Conservation (phyloP, 2,888 invertebrate species). For the Ophion costatus region DNA sequence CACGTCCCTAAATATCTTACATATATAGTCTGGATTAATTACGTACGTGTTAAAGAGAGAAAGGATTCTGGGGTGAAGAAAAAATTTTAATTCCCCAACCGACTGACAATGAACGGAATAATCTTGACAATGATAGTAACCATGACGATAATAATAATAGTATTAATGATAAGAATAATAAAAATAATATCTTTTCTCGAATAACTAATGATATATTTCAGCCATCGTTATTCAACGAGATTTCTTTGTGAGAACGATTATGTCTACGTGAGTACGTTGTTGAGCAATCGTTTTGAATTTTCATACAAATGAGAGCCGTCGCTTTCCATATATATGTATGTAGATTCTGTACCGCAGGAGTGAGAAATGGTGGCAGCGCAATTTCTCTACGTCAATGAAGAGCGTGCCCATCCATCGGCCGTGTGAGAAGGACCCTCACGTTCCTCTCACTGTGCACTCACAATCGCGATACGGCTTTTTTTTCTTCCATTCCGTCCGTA, state of each 20-base stretch:
- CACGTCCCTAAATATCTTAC: no score
- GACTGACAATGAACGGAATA: neutral
- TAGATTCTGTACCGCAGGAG: neutral
- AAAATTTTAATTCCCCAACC: neutral
- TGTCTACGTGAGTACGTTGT: neutral
- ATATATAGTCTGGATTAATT: no score
- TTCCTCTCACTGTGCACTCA: conserved; percentile 15
- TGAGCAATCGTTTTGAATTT: neutral
- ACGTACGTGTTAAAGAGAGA: no score
- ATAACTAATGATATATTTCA: neutral
- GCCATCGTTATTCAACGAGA: neutral
- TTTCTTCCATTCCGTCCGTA: neutral
- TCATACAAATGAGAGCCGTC: neutral
- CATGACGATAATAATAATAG: no score
- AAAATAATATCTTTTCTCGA: neutral
- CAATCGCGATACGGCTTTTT: conserved; percentile 19
- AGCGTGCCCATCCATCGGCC: conserved; percentile 26
- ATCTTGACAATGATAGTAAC: neutral
- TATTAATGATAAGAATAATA: neutral
- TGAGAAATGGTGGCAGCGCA: neutral
- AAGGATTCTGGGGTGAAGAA: no score
- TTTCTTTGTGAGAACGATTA: neutral
- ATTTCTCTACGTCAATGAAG: conserved; percentile 29
- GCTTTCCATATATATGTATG: neutral
- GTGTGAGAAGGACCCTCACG: conserved; percentile 38